Evolutionary conservation across 2,113 vertebrate species (phyloP).

Genomic region (Dasyornis broadbenti): DNA sequence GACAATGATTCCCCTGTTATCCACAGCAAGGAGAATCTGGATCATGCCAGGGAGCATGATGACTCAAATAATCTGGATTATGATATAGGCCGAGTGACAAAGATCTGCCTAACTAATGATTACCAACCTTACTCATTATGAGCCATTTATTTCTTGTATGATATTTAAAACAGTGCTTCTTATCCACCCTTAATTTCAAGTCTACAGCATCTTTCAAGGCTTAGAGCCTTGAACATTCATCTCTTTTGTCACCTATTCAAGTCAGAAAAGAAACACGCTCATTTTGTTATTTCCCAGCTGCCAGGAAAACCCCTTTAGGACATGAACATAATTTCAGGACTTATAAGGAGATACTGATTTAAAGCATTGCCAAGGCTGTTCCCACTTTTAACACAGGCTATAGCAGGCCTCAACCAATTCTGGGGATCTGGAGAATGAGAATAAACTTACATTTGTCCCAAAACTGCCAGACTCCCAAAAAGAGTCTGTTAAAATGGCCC

Average conservation of each 20-base stretch:
- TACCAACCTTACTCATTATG: neutral
- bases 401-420: neutral
- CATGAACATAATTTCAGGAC: neutral
- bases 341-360: neutral
- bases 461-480: neutral
- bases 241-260: neutral
- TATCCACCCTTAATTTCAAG: neutral
- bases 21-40: neutral
- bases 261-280: neutral
- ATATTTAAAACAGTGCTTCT: neutral
- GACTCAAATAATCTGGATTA: neutral
- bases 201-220: neutral
- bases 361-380: neutral
- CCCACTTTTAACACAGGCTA: neutral
- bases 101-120: neutral
- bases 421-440: neutral
- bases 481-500: neutral
- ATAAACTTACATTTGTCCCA: neutral
- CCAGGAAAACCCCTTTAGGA: neutral
- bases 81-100: neutral
- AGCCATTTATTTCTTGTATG: neutral
- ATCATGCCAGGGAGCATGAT: neutral
- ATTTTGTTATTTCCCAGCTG: neutral
- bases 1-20: neutral
- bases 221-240: neutral